Percentiles rank a stretch among this genome's conserved stretches.
Conservation (phyloP, 2,888 invertebrate species). For the Chironomus riparius region DNA sequence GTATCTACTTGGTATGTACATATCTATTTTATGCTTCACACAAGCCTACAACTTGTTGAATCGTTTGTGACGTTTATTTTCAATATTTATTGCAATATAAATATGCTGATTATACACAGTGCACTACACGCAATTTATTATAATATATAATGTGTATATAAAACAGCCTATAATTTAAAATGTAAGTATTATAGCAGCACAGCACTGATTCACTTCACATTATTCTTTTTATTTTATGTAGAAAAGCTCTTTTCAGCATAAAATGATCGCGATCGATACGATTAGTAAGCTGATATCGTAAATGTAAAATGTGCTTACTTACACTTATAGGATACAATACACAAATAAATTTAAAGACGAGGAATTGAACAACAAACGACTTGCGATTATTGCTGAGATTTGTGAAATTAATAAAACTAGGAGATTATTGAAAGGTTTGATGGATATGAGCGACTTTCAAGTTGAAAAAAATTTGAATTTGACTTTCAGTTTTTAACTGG, state of each 20-base stretch:
- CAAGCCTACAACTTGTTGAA: background rate
- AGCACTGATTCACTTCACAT: background rate
- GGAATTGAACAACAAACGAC: background rate
- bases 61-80: conserved; percentile 14
- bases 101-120: conserved; percentile 15
- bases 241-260: background rate
- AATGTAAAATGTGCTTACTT: background rate
- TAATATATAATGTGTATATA: background rate
- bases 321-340: background rate
- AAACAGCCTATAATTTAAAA: conserved; percentile 9
- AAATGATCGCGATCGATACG: background rate
- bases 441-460: too few species aligned
- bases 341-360: too few species aligned
- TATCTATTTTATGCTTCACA: too few species aligned
- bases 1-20: too few species aligned
- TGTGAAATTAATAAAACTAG: background rate
- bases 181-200: background rate
- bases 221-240: background rate
- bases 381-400: background rate
- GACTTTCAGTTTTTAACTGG: too few species aligned
- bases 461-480: too few species aligned
- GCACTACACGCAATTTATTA: conserved; percentile 22
- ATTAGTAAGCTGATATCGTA: background rate
- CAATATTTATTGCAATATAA: conserved; percentile 23
- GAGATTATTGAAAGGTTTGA: too few species aligned